Base-by-base conservation (phyloP, 2,888 invertebrate species). In the Andrena haemorrhoa region DNA sequence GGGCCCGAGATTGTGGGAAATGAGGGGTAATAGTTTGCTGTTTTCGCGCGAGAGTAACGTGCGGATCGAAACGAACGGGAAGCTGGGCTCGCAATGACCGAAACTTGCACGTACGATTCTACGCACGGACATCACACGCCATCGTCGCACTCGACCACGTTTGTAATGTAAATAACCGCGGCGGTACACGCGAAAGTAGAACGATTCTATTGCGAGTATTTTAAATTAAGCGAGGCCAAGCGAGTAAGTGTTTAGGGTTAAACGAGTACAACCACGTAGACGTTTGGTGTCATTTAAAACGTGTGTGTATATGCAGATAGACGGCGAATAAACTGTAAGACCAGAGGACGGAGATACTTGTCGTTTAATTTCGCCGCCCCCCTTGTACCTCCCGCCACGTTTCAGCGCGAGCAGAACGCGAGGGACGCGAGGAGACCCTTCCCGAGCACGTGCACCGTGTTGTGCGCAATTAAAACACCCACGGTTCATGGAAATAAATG, bases 321-420 rank as follows among this genome's bases (percentile, higher is more conserved):
- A 79, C 75, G 86, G 75, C 58, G 88, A 88, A 88, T 89, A 88
- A 89, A 80, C 79, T 71, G 79, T 89, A 89, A 79, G 79, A 83
- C 74, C 65, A 80, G 82, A 83, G 56, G 66, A 83, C 26, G 70
- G 64, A 75, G 6, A 66, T 23, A 16, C 56, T 35, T 68, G 56
- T 49, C 8, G 41, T 7, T 56, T 70, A 29, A 56, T 20, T 16
- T 26, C n/a, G 6, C 26, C 47, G 20, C 7, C 16, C 23, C 33
- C 1, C 51, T 2, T 33, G 16, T 1, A 60, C 49, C 47, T 29
- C 1, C 26, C 20, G 16, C 16, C 20, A 3, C 0, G 41, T 12
- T 41, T 41, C 41, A 41, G 1, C 4, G 41, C 12, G 41, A 41
- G 41, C 41, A 41, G 41, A 41, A 41, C 41, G 16, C 16, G 16